These are phyloP conservation scores for Pararge aegeria DNA, from an alignment of 1,140 invertebrate genomes.

Conservation along the genomic window DNA sequence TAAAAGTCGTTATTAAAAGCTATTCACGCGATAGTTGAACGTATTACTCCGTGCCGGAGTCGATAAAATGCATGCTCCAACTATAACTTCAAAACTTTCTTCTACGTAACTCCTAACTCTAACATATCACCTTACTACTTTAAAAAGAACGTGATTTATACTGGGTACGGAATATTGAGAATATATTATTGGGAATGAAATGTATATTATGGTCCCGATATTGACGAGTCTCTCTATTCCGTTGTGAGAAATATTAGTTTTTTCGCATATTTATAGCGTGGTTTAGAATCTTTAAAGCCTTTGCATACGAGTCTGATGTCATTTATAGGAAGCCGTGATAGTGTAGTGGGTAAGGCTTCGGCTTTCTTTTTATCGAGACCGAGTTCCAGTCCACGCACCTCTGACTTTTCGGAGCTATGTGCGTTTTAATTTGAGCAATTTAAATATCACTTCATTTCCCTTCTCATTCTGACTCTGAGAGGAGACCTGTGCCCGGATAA, in stretches of 20 bases:
- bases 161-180: slow-evolving; percentile 1
- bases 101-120: slow-evolving; percentile 2
- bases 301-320: no score
- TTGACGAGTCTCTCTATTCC: neutral
- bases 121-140: slow-evolving; percentile 4
- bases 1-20: neutral
- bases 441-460: no score
- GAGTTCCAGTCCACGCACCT: no score
- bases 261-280: neutral
- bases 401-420: no score
- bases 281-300: no score
- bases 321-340: no score
- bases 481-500: no score
- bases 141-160: slow-evolving; percentile 5
- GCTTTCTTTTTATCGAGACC: no score
- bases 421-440: no score
- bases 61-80: slow-evolving; percentile 2
- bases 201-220: slow-evolving; percentile 1
- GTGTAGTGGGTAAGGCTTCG: no score
- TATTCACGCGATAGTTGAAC: neutral
- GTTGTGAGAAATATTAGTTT: neutral
- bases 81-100: slow-evolving; percentile 2
- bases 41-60: neutral
- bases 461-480: no score
- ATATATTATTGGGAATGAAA: slow-evolving; percentile 5